Percentiles rank a stretch among this genome's conserved stretches.
Conservation (phyloP, 2,797 vertebrate species). For the Pteronotus mesoamericanus region DNA sequence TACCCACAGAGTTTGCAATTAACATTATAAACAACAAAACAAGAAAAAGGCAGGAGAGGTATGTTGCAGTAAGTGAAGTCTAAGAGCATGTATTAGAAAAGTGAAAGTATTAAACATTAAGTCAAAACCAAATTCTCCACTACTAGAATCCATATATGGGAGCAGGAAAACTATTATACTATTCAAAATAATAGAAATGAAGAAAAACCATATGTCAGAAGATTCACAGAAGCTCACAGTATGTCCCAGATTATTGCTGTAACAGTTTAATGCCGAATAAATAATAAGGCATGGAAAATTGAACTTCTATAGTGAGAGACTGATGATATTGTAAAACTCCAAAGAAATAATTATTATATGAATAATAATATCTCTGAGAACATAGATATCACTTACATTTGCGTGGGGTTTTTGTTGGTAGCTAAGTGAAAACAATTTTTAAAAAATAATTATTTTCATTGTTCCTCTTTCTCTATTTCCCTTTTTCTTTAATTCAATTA, state of each 20-base stretch:
- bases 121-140: background rate
- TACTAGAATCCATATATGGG: background rate
- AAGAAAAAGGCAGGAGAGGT: slow-evolving; percentile 5
- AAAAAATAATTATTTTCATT: background rate
- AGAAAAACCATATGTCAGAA: background rate
- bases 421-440: background rate
- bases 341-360: background rate
- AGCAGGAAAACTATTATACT: background rate
- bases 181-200: background rate
- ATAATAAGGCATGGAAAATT: background rate
- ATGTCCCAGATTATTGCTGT: background rate
- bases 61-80: slow-evolving; percentile 19
- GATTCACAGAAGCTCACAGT: background rate
- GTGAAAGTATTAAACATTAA: slow-evolving; percentile 11
- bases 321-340: background rate
- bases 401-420: background rate
- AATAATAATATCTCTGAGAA: background rate
- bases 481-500: background rate
- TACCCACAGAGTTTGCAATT: background rate
- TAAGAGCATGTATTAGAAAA: slow-evolving; percentile 4
- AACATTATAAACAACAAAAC: slow-evolving; percentile 34
- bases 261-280: background rate
- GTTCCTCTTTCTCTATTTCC: background rate
- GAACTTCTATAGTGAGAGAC: background rate
- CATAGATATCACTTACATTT: background rate